Percentiles rank a stretch among this genome's conserved stretches.
phyloP scores from a whole-genome alignment of 2,797 vertebrate genomes.

The Sebastes diaconus region DNA sequence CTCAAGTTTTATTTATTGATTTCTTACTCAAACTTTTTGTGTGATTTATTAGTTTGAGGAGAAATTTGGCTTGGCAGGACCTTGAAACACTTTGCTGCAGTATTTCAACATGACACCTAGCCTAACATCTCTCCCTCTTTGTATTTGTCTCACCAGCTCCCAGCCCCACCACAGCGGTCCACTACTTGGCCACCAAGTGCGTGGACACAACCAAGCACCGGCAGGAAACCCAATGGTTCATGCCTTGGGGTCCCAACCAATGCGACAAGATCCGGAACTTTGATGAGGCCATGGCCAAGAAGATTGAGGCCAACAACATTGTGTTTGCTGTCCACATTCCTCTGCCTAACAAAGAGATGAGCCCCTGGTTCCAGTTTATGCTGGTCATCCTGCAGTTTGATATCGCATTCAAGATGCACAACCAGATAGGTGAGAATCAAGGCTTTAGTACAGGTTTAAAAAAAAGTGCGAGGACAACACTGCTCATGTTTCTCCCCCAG shows the following conservation, averaged over 20 bases:
- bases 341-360: conserved; percentile 91
- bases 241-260: conserved; percentile 91
- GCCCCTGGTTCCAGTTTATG: conserved; percentile 99
- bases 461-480: too few relatives aligned
- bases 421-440: conserved; percentile 90
- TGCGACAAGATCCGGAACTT: conserved; percentile 91
- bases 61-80: conserved; percentile 8
- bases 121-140: conserved; percentile 25
- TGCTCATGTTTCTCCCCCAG: neutral
- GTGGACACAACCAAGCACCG: conserved; percentile 86
- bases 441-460: neutral
- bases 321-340: conserved; percentile 95
- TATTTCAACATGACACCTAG: conserved; percentile 28
- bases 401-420: conserved; percentile 92
- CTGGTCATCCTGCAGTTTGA: conserved; percentile 95
- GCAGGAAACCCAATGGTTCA: conserved; percentile 87
- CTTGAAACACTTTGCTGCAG: conserved; percentile 10
- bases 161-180: conserved; percentile 87
- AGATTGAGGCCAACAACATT: conserved; percentile 95
- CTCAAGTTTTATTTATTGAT: conserved; percentile 40
- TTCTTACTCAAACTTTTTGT: conserved; percentile 2
- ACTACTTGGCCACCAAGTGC: conserved; percentile 91
- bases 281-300: conserved; percentile 88
- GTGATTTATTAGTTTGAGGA: conserved; percentile 36
- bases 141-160: conserved; percentile 83